Base-by-base conservation (phyloP, 2,888 invertebrate species). In the Sycophila texana region DNA sequence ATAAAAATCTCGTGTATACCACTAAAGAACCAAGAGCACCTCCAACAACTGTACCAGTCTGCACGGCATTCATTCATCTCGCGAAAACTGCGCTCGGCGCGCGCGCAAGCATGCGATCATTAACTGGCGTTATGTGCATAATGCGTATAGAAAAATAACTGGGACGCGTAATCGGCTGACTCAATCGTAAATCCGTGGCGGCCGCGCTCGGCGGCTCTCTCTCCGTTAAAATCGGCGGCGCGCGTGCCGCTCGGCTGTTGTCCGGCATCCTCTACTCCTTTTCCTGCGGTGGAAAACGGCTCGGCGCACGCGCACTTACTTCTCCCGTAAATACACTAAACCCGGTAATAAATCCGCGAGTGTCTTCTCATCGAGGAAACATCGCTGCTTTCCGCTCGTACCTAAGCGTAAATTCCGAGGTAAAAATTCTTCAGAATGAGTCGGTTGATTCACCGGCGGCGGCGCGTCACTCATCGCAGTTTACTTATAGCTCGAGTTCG, bases 111-210 rank as follows among this genome's bases (percentile, higher is more conserved):
- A 5, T 30, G 61, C 39, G 39, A 39, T 39, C 39, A 58, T 66
- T 61, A 73, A 10, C 55, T 39, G 0, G 51, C 49, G 39, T 51
- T 12, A 39, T 10, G n/a, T 51, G 10, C 20, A 76, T 18, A 51
- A 65, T 51, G 74, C 51, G 39, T 39, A 53, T 74, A 67, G 30
- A 77, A 74, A 65, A 74, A 65, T 79, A 71, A 77, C 10, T 74
- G 14, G 80, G 74, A 71, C 80, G 61, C 74, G 53, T 77, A 74
- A 80, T 80, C 77, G 77, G 18, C 61, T 18, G 55, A 66, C 67
- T 71, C 65, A 51, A 77, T 77, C 77, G 20, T 53, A 55, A 20
- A 47, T 20, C 13, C 49, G 53, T 51, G 4, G 14, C 68, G 26
- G 12, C 22, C 51, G 12, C 47, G 53, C 39, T 67, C 20, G 53